Evolutionary conservation across 2,113 vertebrate genomes (phyloP), one percentile per base, ranked within the genome.

Genomic region (Hydrolagus affinis): DNA sequence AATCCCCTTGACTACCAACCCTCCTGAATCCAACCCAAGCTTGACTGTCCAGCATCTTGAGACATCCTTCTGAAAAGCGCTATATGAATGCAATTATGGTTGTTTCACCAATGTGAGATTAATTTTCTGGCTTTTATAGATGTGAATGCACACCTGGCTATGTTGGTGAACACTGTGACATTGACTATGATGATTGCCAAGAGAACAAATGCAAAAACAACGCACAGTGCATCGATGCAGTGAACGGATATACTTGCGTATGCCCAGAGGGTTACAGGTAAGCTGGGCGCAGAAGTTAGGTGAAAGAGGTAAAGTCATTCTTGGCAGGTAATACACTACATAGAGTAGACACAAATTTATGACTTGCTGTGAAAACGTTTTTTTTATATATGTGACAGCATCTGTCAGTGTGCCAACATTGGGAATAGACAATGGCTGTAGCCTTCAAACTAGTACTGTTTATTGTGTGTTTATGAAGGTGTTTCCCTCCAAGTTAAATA

Each of bases 61-160:
- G 44, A 44, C 44, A 44, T 44, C 44, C 44, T 44, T 6, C 44
- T 44, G 44, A 44, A 44, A 44, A 6, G 44, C 44, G 6, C 44
- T 44, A 44, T 44, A 44, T 44, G 6, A 44, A 44, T 44, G 2
- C 44, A 44, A 44, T 44, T 44, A 6, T 44, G 1, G 8, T 73
- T 73, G 8, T 28, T 44, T 44, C 44, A 44, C 17, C 62, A n/a
- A 85, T 64, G 62, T 8, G 71, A 71, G 23, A 62, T 80, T 75
- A 86, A 9, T 17, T 86, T 88, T 88, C 11, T 30, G 85, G 6
- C 11, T 87, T 88, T 86, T 86, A 76, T 86, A 99, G 98, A 89
- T 99, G 98, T 89, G 97, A 98, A 88, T 99, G 98, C 89, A 96
- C 95, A 9, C 96, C 97, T 12, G 98, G 98, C 0, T 99, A 96